Base-by-base conservation (phyloP, 2,113 vertebrate species). In the Brachyhypopomus occidentalis region DNA sequence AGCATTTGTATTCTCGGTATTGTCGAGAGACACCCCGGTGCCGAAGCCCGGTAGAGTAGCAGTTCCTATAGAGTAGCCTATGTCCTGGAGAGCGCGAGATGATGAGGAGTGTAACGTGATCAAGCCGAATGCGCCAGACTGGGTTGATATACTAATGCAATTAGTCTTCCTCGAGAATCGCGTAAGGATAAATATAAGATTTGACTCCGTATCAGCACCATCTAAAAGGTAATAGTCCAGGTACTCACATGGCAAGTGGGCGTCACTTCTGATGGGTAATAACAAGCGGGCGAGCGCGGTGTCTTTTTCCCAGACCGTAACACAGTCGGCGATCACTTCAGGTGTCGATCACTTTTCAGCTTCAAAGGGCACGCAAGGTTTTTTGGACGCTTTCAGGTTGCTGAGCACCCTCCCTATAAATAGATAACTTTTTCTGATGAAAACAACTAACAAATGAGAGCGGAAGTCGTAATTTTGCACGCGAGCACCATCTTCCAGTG, bases 391-490 rank as follows among this genome's bases (percentile, higher is more conserved):
- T 90, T 91, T 88, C 87, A 75, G 84, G 88, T 93, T 84, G 89
- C 86, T 67, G 83, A 84, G 90, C 90, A 90, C 90, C 92, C 89
- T 89, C 88, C 90, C 91, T 95, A 93, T 91, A 94, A 94, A 94
- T 93, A 94, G 92, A 87, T 88, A 94, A 95, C 91, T 94, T 94
- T 82, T 93, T 90, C 30, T 88, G 91, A 91, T 88, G 58, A 88
- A 92, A 92, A 89, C 89, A 81, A 87, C 86, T 84, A 91, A 92
- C 92, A 92, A 94, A 94, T 92, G 91, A 90, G 90, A 93, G 87
- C 80, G 90, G 90, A 91, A 85, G 88, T 89, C 86, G 89, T 91
- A 88, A 89, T 89, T 89, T 86, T 90, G 90, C 91, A 86, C 91
- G 78, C 84, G 87, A 86, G 84, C 90, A 91, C 90, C 89, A 87